Evolutionary conservation across 1,140 invertebrate genomes (phyloP).

Genomic region (Adelges cooleyi): DNA sequence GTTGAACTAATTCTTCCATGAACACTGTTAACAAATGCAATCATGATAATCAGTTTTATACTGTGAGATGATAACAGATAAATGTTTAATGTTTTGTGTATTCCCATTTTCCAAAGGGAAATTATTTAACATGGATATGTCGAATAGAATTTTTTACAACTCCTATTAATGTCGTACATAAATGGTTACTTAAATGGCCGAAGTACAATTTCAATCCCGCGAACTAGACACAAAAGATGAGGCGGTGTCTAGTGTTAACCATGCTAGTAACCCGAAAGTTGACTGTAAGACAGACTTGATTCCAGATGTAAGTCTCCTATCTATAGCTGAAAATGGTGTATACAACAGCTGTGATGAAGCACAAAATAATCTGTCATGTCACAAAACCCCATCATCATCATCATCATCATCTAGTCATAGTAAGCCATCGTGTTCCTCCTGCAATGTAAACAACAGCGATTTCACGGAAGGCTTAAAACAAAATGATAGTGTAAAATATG

Average conservation of each 20-base stretch:
- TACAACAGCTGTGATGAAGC: background rate
- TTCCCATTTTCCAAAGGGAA: background rate
- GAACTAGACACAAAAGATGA: conserved; percentile 14
- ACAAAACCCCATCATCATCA: background rate
- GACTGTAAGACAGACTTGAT: background rate
- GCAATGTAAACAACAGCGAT: background rate
- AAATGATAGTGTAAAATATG: conserved; percentile 44
- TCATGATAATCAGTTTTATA: background rate
- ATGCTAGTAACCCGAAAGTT: background rate
- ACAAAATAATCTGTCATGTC: background rate
- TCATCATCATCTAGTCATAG: conserved; percentile 18
- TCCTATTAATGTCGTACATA: conserved; percentile 9
- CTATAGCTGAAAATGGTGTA: conserved; percentile 6
- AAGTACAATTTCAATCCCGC: conserved; percentile 12
- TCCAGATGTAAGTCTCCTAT: conserved; percentile 1
- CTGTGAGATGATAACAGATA: background rate
- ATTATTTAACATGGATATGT: background rate
- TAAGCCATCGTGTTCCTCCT: conserved; percentile 9
- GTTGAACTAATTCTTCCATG: conserved; percentile 10
- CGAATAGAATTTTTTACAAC: background rate
- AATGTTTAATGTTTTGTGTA: background rate
- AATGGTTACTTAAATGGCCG: conserved; percentile 22
- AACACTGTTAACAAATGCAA: background rate
- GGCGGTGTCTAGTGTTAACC: background rate
- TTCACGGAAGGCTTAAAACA: background rate